phyloP scores from a whole-genome alignment of 1,140 invertebrate genomes.

The Archivesica marissinica region DNA sequence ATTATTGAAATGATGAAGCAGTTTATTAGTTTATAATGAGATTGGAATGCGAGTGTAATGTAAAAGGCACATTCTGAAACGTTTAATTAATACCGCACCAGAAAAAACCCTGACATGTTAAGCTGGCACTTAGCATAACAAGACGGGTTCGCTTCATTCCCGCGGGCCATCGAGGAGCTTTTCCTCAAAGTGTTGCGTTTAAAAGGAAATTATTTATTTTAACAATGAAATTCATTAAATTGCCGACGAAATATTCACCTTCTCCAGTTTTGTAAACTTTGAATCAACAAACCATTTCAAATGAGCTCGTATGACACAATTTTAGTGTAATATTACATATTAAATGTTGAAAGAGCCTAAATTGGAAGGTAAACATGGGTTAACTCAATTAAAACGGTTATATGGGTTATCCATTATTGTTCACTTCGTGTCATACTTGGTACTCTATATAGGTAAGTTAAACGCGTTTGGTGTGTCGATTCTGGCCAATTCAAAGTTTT shows the following conservation, averaged over 20 bases:
- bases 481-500: too few relatives aligned
- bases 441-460: background rate
- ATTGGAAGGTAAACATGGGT: constrained; percentile 25
- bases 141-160: background rate
- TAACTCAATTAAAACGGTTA: constrained; percentile 56
- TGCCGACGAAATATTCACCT: constrained; percentile 23
- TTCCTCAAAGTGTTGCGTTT: constrained; percentile 18
- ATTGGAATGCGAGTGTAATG: background rate
- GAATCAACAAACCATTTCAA: constrained; percentile 40
- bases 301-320: constrained; percentile 33
- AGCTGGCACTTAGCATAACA: constrained; percentile 26
- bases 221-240: constrained; percentile 54
- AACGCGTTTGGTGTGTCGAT: too few relatives aligned
- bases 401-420: background rate
- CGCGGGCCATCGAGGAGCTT: background rate
- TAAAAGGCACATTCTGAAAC: background rate
- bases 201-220: constrained; percentile 54
- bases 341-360: constrained; percentile 37
- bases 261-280: constrained; percentile 42
- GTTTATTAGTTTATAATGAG: background rate
- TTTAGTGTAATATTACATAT: constrained; percentile 56
- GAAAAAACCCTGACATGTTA: constrained; percentile 22
- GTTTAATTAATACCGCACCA: constrained; percentile 34
- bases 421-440: background rate
- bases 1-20: background rate